A percentile compares a stretch with the other conserved stretches of the same genome.
Conservation (phyloP, 2,113 vertebrate species). For the Rhagologus leucostigma region DNA sequence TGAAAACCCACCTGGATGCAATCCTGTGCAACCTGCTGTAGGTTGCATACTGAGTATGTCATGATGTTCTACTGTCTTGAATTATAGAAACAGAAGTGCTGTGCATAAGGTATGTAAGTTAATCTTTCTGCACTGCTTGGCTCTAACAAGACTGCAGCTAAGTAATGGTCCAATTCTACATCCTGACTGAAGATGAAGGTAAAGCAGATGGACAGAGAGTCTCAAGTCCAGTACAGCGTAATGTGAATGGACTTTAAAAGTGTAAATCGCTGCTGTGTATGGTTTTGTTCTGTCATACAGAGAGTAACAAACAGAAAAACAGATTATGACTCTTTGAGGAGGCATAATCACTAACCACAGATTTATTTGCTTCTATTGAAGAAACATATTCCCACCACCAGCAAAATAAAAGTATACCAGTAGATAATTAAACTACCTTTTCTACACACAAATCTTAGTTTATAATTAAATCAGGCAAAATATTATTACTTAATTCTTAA, state of each 20-base stretch:
- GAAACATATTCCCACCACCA: not conserved
- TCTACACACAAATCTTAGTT: not conserved
- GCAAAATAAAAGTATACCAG: not conserved
- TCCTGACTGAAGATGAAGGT: not conserved
- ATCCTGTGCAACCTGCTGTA: not conserved
- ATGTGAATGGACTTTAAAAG: not conserved
- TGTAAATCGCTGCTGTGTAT: not conserved
- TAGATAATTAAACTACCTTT: not conserved
- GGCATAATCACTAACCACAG: not conserved
- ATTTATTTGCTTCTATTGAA: not conserved
- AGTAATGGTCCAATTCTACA: not conserved
- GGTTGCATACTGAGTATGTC: not conserved
- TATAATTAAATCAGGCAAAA: not conserved
- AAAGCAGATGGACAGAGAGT: not conserved
- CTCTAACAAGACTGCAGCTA: not conserved
- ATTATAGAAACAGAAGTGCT: not conserved
- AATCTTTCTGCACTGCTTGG: not conserved
- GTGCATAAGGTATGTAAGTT: not conserved
- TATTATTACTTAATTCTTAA: not conserved
- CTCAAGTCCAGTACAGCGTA: not conserved
- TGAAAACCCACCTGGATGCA: not conserved
- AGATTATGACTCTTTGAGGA: not conserved
- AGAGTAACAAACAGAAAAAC: not conserved
- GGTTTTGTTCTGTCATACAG: not conserved
- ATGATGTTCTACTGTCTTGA: not conserved